Conservation (phyloP, 1,140 invertebrate genomes). For the Cydia strobilella region DNA sequence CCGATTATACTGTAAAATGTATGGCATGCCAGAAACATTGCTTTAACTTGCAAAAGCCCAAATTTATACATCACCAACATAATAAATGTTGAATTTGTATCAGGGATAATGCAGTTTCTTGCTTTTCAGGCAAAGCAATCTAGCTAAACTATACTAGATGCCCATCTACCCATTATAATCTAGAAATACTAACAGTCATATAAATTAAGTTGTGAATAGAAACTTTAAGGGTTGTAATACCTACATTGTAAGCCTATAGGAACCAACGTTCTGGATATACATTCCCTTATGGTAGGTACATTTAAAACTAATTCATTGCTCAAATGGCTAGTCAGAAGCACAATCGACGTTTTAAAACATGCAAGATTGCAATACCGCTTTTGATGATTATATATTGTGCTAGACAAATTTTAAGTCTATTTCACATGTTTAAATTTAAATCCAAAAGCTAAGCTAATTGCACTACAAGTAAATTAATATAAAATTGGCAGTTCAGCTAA, state of each 20-base stretch:
- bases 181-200: conserved; percentile 30
- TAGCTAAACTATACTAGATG: conserved; percentile 1
- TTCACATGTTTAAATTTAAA: background rate
- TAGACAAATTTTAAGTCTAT: background rate
- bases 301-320: conserved; percentile 29
- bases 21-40: too few species aligned
- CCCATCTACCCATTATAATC: conserved; percentile 14
- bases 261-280: conserved; percentile 28
- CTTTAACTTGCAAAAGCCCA: conserved; percentile 4
- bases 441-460: background rate
- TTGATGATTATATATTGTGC: background rate
- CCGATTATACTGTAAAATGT: too few species aligned
- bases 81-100: conserved; percentile 2
- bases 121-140: background rate
- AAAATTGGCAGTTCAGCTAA: conserved; percentile 7
- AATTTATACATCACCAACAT: background rate
- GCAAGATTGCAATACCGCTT: background rate
- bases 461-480: background rate
- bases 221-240: conserved; percentile 19
- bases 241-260: conserved; percentile 26
- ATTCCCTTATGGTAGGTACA: conserved; percentile 15
- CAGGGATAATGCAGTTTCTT: background rate
- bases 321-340: conserved; percentile 17
- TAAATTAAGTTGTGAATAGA: conserved; percentile 32
- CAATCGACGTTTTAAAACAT: background rate